These are phyloP conservation scores for Drosophila merina DNA, from an alignment of 2,888 invertebrate species.

Conservation along the genomic window DNA sequence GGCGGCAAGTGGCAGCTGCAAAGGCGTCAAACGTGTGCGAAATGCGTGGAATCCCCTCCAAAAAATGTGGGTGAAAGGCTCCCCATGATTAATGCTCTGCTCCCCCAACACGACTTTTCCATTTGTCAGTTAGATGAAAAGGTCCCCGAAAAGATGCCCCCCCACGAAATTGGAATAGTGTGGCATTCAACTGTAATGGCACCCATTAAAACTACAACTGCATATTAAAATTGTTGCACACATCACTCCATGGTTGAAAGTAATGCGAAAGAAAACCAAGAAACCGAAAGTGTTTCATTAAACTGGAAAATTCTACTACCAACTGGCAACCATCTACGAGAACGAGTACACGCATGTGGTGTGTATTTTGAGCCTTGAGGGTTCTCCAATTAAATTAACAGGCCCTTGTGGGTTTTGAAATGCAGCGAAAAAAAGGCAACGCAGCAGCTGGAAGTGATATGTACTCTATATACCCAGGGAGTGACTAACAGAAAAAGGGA, in stretches of 20 bases:
- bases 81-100: constrained; percentile 45
- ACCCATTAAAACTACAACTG: constrained; percentile 45
- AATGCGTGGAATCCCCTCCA: constrained; percentile 9
- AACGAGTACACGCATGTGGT: background rate
- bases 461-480: background rate
- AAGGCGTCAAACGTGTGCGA: constrained; percentile 25
- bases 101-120: constrained; percentile 39
- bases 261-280: constrained; percentile 18
- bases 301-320: constrained; percentile 1
- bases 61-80: constrained; percentile 33
- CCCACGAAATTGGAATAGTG: constrained; percentile 43
- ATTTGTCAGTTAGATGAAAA: constrained; percentile 30
- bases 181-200: constrained; percentile 11
- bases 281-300: constrained; percentile 9
- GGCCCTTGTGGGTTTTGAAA: constrained; percentile 16
- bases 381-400: constrained; percentile 57
- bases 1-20: constrained; percentile 15
- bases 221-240: constrained; percentile 33
- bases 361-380: constrained; percentile 5
- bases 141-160: constrained; percentile 11
- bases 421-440: constrained; percentile 12
- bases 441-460: constrained; percentile 4
- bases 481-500: background rate
- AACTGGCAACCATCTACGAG: constrained; percentile 5
- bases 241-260: constrained; percentile 23